phyloP scores from a whole-genome alignment of 2,888 invertebrate species.

The Falcaria lacertinaria region DNA sequence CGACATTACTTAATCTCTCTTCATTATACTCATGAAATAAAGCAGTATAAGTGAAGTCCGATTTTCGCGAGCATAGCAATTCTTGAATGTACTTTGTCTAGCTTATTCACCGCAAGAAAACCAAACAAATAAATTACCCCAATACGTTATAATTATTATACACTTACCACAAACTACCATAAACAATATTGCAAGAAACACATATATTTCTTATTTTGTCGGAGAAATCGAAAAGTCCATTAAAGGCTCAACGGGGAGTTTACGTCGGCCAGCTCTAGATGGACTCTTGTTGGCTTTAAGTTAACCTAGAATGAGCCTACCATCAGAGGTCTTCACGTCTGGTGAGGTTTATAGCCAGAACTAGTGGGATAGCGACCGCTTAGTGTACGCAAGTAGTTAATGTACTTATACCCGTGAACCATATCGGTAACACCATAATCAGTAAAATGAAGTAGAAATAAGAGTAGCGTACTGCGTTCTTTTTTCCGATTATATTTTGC shows the following conservation, averaged over 20 bases:
- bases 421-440: slow-evolving; percentile 1
- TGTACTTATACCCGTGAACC: neutral
- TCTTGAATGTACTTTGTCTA: neutral
- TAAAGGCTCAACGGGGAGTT: slow-evolving; percentile 34
- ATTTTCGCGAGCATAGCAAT: too few species aligned
- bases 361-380: neutral
- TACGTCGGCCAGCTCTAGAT: slow-evolving; percentile 9
- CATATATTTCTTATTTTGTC: slow-evolving; percentile 40
- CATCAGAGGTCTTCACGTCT: slow-evolving; percentile 2
- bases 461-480: too few species aligned
- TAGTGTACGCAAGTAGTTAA: neutral
- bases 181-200: slow-evolving; percentile 17
- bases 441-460: too few species aligned
- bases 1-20: too few species aligned
- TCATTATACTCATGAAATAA: too few species aligned
- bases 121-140: neutral
- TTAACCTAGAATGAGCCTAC: slow-evolving; percentile 6
- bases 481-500: too few species aligned
- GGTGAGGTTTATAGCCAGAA: neutral
- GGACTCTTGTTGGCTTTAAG: slow-evolving; percentile 2
- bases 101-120: neutral
- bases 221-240: slow-evolving; percentile 43
- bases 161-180: slow-evolving; percentile 1
- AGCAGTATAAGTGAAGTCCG: too few species aligned
- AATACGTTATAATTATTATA: neutral